Evolutionary conservation across 1,140 invertebrate genomes (phyloP).

Genomic region (Aphaenogaster ashmeadi): DNA sequence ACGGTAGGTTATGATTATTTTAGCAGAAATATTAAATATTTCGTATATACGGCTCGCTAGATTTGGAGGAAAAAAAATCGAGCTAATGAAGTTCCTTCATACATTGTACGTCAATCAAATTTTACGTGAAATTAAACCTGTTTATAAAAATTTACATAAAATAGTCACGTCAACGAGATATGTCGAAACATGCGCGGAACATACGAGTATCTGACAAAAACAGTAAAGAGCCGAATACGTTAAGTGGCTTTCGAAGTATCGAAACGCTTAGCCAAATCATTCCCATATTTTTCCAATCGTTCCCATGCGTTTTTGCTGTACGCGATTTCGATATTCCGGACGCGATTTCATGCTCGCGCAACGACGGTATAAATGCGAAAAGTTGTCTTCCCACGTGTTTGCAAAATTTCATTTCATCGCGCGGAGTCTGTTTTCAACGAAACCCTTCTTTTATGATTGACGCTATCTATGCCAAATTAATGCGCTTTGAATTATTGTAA

Average conservation of each 20-base stretch:
- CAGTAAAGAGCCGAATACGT: slow-evolving; percentile 31
- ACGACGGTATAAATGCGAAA: slow-evolving; percentile 27
- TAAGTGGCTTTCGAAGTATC: slow-evolving; percentile 57
- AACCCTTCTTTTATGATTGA: background rate
- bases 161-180: slow-evolving; percentile 12
- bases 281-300: slow-evolving; percentile 57
- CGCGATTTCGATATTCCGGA: slow-evolving; percentile 47
- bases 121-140: background rate
- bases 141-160: slow-evolving; percentile 39
- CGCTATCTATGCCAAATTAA: slow-evolving; percentile 26
- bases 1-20: slow-evolving; percentile 31
- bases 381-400: background rate
- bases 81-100: background rate
- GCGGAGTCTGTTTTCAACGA: slow-evolving; percentile 5
- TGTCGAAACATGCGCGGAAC: background rate
- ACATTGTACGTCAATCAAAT: background rate
- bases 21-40: slow-evolving; percentile 50
- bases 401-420: slow-evolving; percentile 14
- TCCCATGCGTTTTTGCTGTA: slow-evolving; percentile 16
- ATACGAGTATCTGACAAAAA: slow-evolving; percentile 14
- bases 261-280: slow-evolving; percentile 57
- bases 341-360: slow-evolving; percentile 17
- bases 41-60: background rate
- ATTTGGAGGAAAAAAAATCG: background rate
- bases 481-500: slow-evolving; percentile 33